phyloP scores from a whole-genome alignment of 2,797 vertebrate species.

The Acanthurus leucopareius region DNA sequence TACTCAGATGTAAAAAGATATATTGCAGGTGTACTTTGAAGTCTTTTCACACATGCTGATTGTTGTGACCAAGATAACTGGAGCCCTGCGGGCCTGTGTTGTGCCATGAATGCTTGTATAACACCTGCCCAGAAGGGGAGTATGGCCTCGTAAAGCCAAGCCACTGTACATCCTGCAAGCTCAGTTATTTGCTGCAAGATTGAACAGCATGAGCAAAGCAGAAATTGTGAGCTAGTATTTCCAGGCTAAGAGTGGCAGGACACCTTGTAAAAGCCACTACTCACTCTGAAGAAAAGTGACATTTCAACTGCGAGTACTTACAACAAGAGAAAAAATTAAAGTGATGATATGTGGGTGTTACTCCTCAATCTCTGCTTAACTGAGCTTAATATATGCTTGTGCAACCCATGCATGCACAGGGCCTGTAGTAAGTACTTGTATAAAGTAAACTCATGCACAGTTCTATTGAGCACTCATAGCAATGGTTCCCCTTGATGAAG shows the following conservation, averaged over 20 bases:
- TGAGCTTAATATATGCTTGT: not conserved
- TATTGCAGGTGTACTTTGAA: slow-evolving; percentile 55
- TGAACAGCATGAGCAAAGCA: slow-evolving; percentile 26
- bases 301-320: slow-evolving; percentile 40
- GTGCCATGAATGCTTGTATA: slow-evolving; percentile 60
- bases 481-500: too few relatives aligned
- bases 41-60: slow-evolving; percentile 55
- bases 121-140: slow-evolving; percentile 52
- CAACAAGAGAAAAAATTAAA: slow-evolving; percentile 24
- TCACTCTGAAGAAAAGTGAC: slow-evolving; percentile 33
- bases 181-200: slow-evolving; percentile 36
- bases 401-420: too few relatives aligned
- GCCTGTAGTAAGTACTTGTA: too few relatives aligned
- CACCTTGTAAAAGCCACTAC: slow-evolving; percentile 34
- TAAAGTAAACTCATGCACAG: too few relatives aligned
- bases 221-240: slow-evolving; percentile 2
- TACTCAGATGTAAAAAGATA: slow-evolving; percentile 45
- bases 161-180: slow-evolving; percentile 33
- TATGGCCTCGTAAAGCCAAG: slow-evolving; percentile 21
- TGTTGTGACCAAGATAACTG: slow-evolving; percentile 67
- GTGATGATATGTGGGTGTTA: not conserved
- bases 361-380: slow-evolving; percentile 1
- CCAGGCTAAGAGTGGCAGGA: not conserved
- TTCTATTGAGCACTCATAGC: too few relatives aligned
- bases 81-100: slow-evolving; percentile 57